Conservation (phyloP, 2,797 vertebrate genomes). For the Hydrophis major region DNA sequence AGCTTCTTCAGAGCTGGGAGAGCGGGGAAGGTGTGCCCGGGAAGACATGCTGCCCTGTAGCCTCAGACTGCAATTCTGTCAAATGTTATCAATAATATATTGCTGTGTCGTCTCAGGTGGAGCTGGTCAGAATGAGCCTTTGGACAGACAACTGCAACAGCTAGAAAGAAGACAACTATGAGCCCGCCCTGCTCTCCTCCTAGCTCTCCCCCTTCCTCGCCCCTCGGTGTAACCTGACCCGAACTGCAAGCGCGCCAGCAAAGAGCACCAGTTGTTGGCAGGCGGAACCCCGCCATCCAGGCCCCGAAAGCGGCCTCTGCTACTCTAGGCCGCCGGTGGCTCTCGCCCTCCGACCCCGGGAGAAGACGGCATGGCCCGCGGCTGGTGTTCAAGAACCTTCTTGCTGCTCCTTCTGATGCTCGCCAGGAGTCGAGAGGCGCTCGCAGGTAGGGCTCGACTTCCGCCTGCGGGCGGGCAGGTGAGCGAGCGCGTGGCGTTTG, state of each 20-base stretch:
- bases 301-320: background rate
- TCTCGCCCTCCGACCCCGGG: background rate
- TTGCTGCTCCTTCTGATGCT: background rate
- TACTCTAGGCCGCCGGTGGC: background rate
- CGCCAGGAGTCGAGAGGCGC: background rate
- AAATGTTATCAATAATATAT: background rate
- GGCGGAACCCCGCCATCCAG: background rate
- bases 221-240: background rate
- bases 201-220: background rate
- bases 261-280: constrained; percentile 2
- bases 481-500: background rate
- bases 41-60: background rate
- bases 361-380: background rate
- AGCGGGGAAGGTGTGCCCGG: background rate
- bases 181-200: no score
- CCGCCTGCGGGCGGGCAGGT: background rate
- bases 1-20: no score
- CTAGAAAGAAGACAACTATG: background rate
- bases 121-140: background rate
- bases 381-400: background rate
- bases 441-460: constrained; percentile 30
- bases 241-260: background rate
- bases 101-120: background rate
- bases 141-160: background rate
- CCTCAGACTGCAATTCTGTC: background rate